Base-by-base conservation (phyloP, 2,888 invertebrate species). In the Mesoligia furuncula region DNA sequence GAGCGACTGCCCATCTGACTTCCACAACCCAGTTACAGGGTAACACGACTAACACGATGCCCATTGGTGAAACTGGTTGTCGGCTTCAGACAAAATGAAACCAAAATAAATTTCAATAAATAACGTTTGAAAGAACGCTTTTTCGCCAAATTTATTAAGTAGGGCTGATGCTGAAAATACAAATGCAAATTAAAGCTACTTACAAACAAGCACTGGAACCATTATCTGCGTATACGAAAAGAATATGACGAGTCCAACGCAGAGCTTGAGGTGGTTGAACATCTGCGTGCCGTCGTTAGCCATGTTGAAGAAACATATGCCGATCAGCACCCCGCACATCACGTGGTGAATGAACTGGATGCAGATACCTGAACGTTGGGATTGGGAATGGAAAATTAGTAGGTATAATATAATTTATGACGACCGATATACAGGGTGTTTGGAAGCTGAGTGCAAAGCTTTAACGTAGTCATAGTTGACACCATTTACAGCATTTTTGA, bases 231-330 rank as follows among this genome's bases (percentile, higher is more conserved):
- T 98, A 88, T 98, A 98, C 0, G 97, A 96, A 88, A 98, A 97
- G 94, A 98, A 97, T 74, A 98, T 96, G 31, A 98, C 96, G 27
- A 97, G 95, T 0, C 97, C 98, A 69, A 98, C 97, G 89, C 98
- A 98, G 90, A 97, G 96, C 91, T 98, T 98, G 80, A 98, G 94
- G 88, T 98, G 98, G 88, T 97, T 97, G 91, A 98, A 98, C 97
- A 98, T 98, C 87, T 97, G 97, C 0, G 95, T 93, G 39, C 98
- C 98, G 79, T 98, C 97, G 88, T 97, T 97, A 4, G 97, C 97
- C 92, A 97, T 96, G 80, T 97, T 97, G 90, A 97, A 97, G 93
- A 97, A 98, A 83, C 98, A 97, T 15, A 97, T 86, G 27, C 97
- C 97, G 80, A 97, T 92, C 57, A 97, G 95, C 4, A 97, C 20